A percentile compares a stretch with the other conserved stretches of the same genome.
Conservation (phyloP, 30 jellyfish, hydroid and myxozoan genomes). For the Hydra vulgaris region DNA sequence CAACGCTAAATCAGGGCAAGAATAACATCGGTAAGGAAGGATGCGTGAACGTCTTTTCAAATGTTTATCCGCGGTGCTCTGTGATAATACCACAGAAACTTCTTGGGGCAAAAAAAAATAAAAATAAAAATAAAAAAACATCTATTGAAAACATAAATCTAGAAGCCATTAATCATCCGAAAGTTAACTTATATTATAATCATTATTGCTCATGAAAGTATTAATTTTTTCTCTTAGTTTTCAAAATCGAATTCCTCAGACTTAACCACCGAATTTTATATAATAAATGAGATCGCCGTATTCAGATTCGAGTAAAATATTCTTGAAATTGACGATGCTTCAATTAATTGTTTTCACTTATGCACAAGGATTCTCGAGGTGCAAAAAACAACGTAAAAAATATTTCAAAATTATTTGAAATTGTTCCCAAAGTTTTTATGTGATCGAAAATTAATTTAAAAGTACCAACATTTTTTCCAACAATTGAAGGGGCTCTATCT, state of each 20-base stretch:
- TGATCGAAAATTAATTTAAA: neutral
- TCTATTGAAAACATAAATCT: no score
- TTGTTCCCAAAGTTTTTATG: neutral
- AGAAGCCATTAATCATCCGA: constrained; percentile 10
- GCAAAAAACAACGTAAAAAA: neutral
- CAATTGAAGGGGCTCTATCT: neutral
- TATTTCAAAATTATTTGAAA: no score
- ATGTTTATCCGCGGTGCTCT: no score
- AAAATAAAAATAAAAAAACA: neutral
- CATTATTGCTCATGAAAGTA: neutral
- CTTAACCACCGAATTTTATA: neutral
- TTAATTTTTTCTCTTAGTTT: neutral
- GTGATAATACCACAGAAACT: no score
- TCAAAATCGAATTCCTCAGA: neutral
- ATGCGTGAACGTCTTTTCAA: no score
- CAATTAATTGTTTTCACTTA: neutral
- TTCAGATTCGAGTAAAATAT: constrained; percentile 1
- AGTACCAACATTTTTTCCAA: neutral
- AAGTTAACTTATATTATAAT: neutral
- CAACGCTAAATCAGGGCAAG: no score
- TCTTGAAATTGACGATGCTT: constrained; percentile 14
- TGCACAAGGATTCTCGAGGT: neutral
- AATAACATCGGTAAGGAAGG: no score
- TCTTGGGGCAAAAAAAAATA: no score
- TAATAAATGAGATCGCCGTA: constrained; percentile 9